Conservation (phyloP, 2,888 invertebrate genomes). For the Ophonus ardosiacus region DNA sequence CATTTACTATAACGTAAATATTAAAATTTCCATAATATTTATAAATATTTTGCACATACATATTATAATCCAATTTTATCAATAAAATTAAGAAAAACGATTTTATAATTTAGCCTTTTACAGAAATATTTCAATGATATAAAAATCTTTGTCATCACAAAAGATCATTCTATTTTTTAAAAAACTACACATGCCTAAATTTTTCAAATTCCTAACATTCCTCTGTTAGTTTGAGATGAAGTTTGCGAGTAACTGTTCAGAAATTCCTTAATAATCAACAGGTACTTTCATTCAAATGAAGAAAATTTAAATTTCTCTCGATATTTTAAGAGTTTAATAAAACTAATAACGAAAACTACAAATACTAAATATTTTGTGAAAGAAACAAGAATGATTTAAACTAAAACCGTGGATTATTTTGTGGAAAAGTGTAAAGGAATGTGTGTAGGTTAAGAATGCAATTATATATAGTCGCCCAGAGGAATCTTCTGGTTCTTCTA, state of each 20-base stretch:
- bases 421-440: conserved; percentile 67
- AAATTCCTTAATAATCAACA: conserved; percentile 63
- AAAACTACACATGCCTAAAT: conserved; percentile 29
- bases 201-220: conserved; percentile 58
- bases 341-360: background rate
- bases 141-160: background rate
- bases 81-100: too few relatives aligned
- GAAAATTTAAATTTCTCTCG: conserved; percentile 20
- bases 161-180: background rate
- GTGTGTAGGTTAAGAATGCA: conserved; percentile 76
- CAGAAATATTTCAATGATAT: too few relatives aligned
- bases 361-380: background rate
- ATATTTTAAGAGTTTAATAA: conserved; percentile 14
- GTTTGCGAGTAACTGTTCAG: conserved; percentile 63
- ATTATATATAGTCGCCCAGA: conserved; percentile 72
- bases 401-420: conserved; percentile 31
- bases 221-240: conserved; percentile 49
- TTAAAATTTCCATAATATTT: too few relatives aligned
- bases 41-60: too few relatives aligned
- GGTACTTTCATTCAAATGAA: conserved; percentile 55
- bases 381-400: background rate
- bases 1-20: too few relatives aligned
- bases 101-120: too few relatives aligned
- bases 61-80: too few relatives aligned
- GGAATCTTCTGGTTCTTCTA: conserved; percentile 69